A percentile compares a stretch with the other conserved stretches of the same genome.
phyloP scores from a whole-genome alignment of 30 jellyfish, hydroid and myxozoan genomes.

The Hydractinia echinata region DNA sequence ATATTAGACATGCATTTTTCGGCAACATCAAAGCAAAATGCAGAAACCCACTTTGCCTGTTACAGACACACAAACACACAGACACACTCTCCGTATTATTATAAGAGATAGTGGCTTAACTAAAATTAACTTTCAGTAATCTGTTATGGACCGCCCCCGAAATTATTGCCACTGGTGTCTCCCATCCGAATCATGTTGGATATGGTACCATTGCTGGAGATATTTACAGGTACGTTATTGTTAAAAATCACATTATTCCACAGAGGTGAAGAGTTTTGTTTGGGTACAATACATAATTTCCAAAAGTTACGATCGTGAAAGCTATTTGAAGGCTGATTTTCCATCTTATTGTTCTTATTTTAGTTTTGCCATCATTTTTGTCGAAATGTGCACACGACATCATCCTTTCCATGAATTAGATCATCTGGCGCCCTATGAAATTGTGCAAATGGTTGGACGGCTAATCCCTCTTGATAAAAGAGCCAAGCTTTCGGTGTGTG shows the following conservation, averaged over 20 bases:
- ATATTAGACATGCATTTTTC: too few species aligned
- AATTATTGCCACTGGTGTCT: slow-evolving; percentile 42
- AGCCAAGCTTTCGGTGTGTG: too few species aligned
- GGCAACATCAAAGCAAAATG: too few species aligned
- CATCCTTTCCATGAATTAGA: slow-evolving; percentile 46
- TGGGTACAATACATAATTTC: too few species aligned
- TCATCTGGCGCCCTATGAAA: slow-evolving; percentile 30
- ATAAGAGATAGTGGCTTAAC: too few species aligned
- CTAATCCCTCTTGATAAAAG: slow-evolving; percentile 7
- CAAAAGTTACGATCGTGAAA: not conserved
- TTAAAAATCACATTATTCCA: not conserved
- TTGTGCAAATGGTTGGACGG: slow-evolving; percentile 50
- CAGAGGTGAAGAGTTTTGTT: not conserved
- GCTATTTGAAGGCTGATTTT: not conserved
- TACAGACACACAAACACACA: too few species aligned
- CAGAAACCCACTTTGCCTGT: too few species aligned
- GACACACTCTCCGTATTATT: too few species aligned
- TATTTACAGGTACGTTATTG: slow-evolving; percentile 43
- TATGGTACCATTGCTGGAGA: slow-evolving; percentile 41
- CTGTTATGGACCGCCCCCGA: slow-evolving; percentile 60
- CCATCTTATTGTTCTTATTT: not conserved
- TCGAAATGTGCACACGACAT: slow-evolving; percentile 46
- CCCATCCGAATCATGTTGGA: slow-evolving; percentile 56
- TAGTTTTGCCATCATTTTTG: slow-evolving; percentile 33
- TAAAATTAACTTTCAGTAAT: slow-evolving; percentile 2